Conservation (phyloP, 2,888 invertebrate genomes). For the Pristionchus exspectatus region DNA sequence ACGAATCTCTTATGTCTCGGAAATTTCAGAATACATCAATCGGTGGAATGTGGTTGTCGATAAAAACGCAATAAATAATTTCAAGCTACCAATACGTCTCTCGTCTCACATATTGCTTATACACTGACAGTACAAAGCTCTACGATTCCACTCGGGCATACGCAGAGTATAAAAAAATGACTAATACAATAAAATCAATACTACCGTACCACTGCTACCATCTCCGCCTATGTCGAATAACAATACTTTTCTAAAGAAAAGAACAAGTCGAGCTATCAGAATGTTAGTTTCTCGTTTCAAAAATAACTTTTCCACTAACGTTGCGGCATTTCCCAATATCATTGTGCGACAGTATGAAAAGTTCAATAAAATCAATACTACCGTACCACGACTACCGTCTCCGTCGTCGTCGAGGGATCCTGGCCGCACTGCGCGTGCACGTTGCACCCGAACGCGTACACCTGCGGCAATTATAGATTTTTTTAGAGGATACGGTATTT, state of each 20-base stretch:
- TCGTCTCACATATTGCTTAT: neutral
- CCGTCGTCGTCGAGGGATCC: constrained; percentile 55
- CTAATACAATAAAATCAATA: neutral
- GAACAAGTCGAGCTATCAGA: no score
- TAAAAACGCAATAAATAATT: no score
- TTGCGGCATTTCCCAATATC: neutral
- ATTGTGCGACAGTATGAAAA: neutral
- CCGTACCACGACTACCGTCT: constrained; percentile 46
- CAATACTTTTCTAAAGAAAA: no score
- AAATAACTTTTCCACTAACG: no score
- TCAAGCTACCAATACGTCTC: no score
- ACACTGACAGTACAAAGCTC: no score
- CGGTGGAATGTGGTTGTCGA: no score
- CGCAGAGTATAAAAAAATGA: no score
- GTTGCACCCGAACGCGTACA: constrained; percentile 75
- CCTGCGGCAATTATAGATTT: constrained; percentile 55
- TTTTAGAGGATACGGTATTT: neutral
- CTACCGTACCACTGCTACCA: constrained; percentile 37
- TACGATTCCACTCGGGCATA: no score
- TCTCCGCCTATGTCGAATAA: neutral
- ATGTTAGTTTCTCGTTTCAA: no score
- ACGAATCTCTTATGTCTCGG: no score
- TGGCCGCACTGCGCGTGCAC: constrained; percentile 75
- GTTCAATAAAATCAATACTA: constrained; percentile 14
- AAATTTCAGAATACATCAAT: no score